phyloP scores from a whole-genome alignment of 2,113 vertebrate species.

The Telmatochromis sp. region DNA sequence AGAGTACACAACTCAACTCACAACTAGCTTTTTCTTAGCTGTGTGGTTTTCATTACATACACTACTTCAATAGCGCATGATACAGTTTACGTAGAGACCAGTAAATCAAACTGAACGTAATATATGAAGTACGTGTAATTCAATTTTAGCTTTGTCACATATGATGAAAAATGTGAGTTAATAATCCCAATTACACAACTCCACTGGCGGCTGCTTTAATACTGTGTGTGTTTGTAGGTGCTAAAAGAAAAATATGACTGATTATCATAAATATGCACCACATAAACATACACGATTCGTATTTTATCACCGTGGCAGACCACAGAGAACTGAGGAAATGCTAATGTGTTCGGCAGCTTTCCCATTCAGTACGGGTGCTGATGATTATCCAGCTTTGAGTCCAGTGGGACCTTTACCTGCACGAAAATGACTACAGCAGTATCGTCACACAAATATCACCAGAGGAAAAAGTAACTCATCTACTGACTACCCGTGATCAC shows the following conservation, averaged over 20 bases:
- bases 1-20: neutral
- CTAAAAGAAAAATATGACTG: neutral
- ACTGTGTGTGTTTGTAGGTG: neutral
- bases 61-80: neutral
- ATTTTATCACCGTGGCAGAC: slow-evolving; percentile 28
- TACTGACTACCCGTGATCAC: neutral
- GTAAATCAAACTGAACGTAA: neutral
- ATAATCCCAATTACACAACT: neutral
- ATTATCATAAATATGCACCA: slow-evolving; percentile 44
- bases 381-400: slow-evolving; percentile 6
- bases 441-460: slow-evolving; percentile 23
- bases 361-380: neutral
- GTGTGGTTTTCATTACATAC: neutral
- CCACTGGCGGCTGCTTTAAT: neutral
- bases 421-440: neutral
- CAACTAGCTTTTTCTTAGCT: neutral
- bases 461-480: slow-evolving; percentile 19
- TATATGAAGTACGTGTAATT: neutral
- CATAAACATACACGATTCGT: neutral
- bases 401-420: slow-evolving; percentile 31
- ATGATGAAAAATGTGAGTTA: neutral
- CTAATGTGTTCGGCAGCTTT: slow-evolving; percentile 45
- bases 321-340: slow-evolving; percentile 45
- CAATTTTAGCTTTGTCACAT: slow-evolving; percentile 1
- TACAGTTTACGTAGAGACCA: neutral